A percentile compares a stretch with the other conserved stretches of the same genome.
Evolutionary conservation across 2,113 vertebrate genomes (phyloP).

Genomic region (Globicephala melas): DNA sequence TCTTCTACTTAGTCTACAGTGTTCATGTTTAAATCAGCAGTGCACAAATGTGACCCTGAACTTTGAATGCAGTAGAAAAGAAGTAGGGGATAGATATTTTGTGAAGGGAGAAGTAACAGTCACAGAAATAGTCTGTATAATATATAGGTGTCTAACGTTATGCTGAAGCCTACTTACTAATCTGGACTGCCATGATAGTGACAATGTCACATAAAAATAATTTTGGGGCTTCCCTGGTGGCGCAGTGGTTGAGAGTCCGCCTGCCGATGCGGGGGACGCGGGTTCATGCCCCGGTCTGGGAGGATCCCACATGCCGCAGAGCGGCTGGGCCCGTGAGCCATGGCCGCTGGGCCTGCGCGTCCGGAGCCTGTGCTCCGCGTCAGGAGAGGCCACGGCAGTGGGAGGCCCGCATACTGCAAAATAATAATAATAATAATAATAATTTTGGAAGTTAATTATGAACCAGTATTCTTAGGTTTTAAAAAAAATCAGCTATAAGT

Average conservation of each 20-base stretch:
- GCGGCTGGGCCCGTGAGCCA: no score
- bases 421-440: neutral
- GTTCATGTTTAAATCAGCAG: neutral
- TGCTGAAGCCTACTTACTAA: neutral
- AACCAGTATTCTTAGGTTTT: neutral
- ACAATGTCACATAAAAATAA: neutral
- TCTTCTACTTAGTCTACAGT: neutral
- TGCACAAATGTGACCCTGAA: neutral
- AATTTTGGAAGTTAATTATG: neutral
- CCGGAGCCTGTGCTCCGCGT: no score
- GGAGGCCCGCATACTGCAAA: no score
- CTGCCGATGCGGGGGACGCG: no score
- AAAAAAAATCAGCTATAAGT: neutral
- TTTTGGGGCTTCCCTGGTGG: neutral
- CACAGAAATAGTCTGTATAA: neutral
- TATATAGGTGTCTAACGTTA: neutral
- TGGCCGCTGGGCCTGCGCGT: no score
- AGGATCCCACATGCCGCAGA: no score
- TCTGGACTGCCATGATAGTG: neutral
- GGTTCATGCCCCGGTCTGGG: no score
- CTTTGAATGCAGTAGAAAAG: neutral
- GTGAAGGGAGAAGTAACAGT: neutral
- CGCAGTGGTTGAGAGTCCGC: no score
- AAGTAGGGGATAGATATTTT: neutral
- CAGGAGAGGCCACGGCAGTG: no score